A percentile compares a stretch with the other conserved stretches of the same genome.
These are phyloP conservation scores for Entelurus aequoreus DNA, from an alignment of 2,113 vertebrate species.

Conservation along the genomic window DNA sequence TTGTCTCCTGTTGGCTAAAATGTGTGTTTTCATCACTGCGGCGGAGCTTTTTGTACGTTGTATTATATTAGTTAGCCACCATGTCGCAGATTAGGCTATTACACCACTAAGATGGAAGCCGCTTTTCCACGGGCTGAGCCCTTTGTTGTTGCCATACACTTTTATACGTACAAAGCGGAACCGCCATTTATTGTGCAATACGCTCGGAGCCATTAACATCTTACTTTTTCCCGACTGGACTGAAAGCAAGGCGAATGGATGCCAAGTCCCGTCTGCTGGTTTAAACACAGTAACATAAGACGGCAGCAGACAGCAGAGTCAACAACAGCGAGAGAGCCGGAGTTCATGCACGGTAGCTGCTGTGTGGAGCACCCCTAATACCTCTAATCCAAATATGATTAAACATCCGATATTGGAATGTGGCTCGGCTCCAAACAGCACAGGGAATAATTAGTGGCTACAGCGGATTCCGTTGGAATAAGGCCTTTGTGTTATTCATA, in stretches of 20 bases:
- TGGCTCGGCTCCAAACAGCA: not conserved
- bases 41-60: not conserved
- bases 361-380: not conserved
- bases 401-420: conserved; percentile 2
- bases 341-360: conserved; percentile 22
- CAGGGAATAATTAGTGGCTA: not conserved
- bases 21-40: too few species aligned
- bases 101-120: not conserved
- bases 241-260: conserved; percentile 28
- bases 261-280: conserved; percentile 24
- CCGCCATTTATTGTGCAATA: not conserved
- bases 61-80: not conserved
- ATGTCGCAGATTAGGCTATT: not conserved
- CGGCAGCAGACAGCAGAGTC: conserved; percentile 16
- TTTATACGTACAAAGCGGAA: conserved; percentile 7
- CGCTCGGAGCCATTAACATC: conserved; percentile 13
- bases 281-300: conserved; percentile 53
- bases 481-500: not conserved
- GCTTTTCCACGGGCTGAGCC: not conserved
- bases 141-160: not conserved
- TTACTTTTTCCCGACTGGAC: conserved; percentile 24
- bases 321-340: conserved; percentile 18
- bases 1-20: too few species aligned
- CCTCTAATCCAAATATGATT: conserved; percentile 8
- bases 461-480: not conserved